Conservation (phyloP, 2,888 invertebrate genomes). For the Cyclophora albipunctata region DNA sequence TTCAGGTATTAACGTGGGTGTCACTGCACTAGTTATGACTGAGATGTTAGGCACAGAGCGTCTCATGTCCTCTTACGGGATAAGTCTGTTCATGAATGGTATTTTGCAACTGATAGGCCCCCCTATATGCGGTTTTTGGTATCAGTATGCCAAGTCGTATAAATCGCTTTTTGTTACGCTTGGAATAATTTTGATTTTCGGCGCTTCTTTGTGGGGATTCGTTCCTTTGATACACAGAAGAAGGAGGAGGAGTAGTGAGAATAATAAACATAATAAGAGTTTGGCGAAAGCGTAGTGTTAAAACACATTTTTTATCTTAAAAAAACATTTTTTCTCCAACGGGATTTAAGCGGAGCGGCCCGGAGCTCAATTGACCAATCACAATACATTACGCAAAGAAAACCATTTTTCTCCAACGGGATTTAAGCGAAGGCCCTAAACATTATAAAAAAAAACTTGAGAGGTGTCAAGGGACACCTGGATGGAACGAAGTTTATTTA, state of each 20-base stretch:
- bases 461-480: too few relatives aligned
- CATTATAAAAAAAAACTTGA: too few relatives aligned
- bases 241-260: conserved; percentile 21
- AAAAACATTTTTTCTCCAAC: too few relatives aligned
- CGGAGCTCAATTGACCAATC: too few relatives aligned
- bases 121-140: conserved; percentile 86
- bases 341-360: too few relatives aligned
- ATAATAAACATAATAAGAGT: too few relatives aligned
- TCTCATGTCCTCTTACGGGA: conserved; percentile 90
- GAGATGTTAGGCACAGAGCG: conserved; percentile 89
- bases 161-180: conserved; percentile 83
- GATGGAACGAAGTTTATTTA: too few relatives aligned
- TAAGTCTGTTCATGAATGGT: conserved; percentile 89
- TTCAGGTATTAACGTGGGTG: conserved; percentile 89
- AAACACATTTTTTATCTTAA: too few relatives aligned
- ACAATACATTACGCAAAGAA: too few relatives aligned
- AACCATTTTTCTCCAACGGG: too few relatives aligned
- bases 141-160: conserved; percentile 78
- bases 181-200: conserved; percentile 82
- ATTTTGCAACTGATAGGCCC: conserved; percentile 87
- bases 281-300: too few relatives aligned
- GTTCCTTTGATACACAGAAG: conserved; percentile 79
- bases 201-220: conserved; percentile 83
- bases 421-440: too few relatives aligned
- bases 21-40: conserved; percentile 91